Base-by-base conservation (phyloP, 1,140 invertebrate genomes). In the Drosophila gunungcola region DNA sequence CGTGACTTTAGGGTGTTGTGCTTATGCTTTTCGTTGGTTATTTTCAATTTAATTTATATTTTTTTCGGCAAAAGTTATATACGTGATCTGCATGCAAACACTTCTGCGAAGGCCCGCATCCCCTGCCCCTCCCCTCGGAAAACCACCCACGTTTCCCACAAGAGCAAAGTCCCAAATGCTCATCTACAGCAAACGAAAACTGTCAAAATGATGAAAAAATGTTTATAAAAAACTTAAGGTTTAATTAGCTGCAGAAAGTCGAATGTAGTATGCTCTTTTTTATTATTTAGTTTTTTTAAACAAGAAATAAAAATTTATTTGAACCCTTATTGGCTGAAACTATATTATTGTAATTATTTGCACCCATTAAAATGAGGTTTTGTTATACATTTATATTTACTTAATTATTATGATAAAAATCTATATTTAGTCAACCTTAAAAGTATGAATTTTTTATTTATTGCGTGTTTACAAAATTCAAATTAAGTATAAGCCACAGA, bases 1-100 rank as follows among this genome's bases (percentile, higher is more conserved):
- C 83, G 83, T 88, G 83, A 88, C 84, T 89, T 89, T 84, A 57
- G 80, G 76, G 84, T 88, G 84, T 70, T 88, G 80, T 79, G 76
- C 75, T 83, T 73, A 46, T 78, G 69, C 58, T 78, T 65, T 70
- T 32, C 13, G 53, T 73, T 52, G 53, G 53, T 65, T 67, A 57
- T 75, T 74, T 76, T 76, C 41, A 80, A 57, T 81, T 82, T 67
- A 73, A 75, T 79, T 77, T 73, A 67, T 78, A 61, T 56, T 85
- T 75, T 58, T 62, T 79, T 83, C 56, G 69, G 43, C 78, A 60
- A 49, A 61, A 83, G 78, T 65, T 73, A 52, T 68, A 81, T 89
- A 88, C 83, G 83, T 88, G 83, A 72, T 80, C 73, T 84, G 85
- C 68, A 73, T 73, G 57, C 76, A 76, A 73, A 76, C 49, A 72